A percentile compares a stretch with the other conserved stretches of the same genome.
These are phyloP conservation scores for Tachystola acroxantha DNA, from an alignment of 2,888 invertebrate genomes.

Conservation along the genomic window DNA sequence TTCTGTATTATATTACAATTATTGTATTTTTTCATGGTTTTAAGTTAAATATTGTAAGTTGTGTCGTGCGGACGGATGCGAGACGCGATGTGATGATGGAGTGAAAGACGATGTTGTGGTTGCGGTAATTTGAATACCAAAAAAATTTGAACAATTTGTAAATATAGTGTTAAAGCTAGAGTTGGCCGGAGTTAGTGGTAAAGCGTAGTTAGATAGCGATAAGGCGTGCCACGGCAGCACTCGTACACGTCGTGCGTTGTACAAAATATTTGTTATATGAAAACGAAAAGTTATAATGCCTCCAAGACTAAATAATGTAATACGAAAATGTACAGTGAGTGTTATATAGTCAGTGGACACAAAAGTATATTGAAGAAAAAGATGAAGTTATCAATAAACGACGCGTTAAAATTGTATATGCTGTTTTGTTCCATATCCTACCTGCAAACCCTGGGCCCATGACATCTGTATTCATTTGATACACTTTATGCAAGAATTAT, in stretches of 20 bases:
- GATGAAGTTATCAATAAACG: conserved; percentile 76
- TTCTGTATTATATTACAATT: conserved; percentile 72
- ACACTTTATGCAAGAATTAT: too few species aligned
- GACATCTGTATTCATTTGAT: neutral
- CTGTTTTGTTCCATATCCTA: conserved; percentile 65
- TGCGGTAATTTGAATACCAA: conserved; percentile 76
- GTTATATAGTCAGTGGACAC: conserved; percentile 79
- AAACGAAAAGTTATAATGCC: conserved; percentile 70
- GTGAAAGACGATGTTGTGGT: conserved; percentile 61
- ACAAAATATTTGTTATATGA: conserved; percentile 77
- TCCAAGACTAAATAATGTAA: conserved; percentile 76
- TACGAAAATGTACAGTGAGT: conserved; percentile 78
- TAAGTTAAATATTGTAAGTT: conserved; percentile 69
- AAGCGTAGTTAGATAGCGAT: conserved; percentile 63
- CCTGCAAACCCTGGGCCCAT: conserved; percentile 4
- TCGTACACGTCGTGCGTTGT: conserved; percentile 70
- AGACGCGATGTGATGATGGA: conserved; percentile 44
- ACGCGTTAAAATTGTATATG: conserved; percentile 68
- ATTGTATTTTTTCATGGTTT: conserved; percentile 74
- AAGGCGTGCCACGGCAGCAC: conserved; percentile 72
- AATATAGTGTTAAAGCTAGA: conserved; percentile 72
- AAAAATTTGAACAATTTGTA: conserved; percentile 77
- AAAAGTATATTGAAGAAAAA: conserved; percentile 75
- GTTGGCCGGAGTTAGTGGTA: conserved; percentile 61
- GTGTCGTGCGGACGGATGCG: conserved; percentile 59